These are phyloP conservation scores for Machimus atricapillus DNA, from an alignment of 2,888 invertebrate genomes.

Conservation along the genomic window DNA sequence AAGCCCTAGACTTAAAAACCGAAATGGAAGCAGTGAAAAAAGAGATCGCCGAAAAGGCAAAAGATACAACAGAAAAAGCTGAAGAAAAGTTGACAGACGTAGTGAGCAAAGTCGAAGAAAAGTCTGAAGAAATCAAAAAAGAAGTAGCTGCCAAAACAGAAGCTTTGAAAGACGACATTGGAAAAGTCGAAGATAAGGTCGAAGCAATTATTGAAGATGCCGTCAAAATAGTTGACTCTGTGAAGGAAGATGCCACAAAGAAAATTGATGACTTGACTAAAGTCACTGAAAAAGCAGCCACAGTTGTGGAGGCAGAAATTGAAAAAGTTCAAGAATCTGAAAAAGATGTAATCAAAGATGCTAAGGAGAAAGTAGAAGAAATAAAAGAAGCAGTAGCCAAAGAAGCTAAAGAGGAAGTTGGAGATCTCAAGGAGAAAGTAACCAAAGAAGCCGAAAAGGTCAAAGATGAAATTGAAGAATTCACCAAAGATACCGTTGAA, in stretches of 20 bases:
- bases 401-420: conserved; percentile 42
- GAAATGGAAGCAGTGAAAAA: not conserved
- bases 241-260: conserved; percentile 33
- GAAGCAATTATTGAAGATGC: not conserved
- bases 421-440: conserved; percentile 23
- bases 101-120: not conserved
- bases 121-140: not conserved
- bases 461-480: not conserved
- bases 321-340: not conserved
- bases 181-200: not conserved
- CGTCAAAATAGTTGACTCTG: conserved; percentile 41
- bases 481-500: not conserved
- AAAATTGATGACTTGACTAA: conserved; percentile 32
- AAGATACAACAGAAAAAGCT: conserved; percentile 43
- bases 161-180: not conserved
- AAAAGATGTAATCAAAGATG: not conserved
- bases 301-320: not conserved
- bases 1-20: not conserved
- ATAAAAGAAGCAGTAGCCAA: conserved; percentile 37
- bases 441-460: conserved; percentile 2
- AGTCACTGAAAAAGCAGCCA: conserved; percentile 31
- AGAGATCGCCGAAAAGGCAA: not conserved
- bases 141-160: not conserved
- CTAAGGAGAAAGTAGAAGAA: conserved; percentile 24
- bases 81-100: conserved; percentile 31